Evolutionary conservation across 2,797 vertebrate species (phyloP).

Genomic region (Pseudochirops corinnae): DNA sequence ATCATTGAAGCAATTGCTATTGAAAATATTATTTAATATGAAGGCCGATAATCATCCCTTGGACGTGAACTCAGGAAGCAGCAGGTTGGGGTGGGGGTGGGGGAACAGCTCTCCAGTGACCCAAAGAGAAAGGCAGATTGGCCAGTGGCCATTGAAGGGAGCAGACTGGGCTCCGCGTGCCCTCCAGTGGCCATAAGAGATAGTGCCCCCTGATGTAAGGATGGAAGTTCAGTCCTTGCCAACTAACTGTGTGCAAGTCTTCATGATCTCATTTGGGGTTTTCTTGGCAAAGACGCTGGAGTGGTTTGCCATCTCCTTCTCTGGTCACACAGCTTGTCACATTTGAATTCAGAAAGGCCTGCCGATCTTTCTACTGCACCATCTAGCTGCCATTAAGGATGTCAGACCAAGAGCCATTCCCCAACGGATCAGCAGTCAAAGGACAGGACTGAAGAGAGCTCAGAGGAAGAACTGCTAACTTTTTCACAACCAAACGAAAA

Average conservation of each 20-base stretch:
- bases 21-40: neutral
- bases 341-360: neutral
- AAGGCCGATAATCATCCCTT: neutral
- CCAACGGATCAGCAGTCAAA: neutral
- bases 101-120: neutral
- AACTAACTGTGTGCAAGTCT: too few species aligned
- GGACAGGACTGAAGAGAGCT: neutral
- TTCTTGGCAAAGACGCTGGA: neutral
- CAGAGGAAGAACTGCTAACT: neutral
- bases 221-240: too few species aligned
- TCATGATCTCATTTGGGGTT: neutral
- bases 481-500: neutral
- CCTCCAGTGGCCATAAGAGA: neutral
- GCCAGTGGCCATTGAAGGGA: neutral
- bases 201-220: neutral
- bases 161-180: neutral
- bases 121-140: neutral
- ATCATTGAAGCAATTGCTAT: neutral
- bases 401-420: neutral
- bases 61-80: neutral
- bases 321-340: neutral
- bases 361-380: neutral
- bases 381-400: neutral
- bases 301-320: neutral
- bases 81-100: neutral